A percentile compares a stretch with the other conserved stretches of the same genome.
These are phyloP conservation scores for Vireo altiloquus DNA, from an alignment of 2,113 vertebrate genomes.

Conservation along the genomic window DNA sequence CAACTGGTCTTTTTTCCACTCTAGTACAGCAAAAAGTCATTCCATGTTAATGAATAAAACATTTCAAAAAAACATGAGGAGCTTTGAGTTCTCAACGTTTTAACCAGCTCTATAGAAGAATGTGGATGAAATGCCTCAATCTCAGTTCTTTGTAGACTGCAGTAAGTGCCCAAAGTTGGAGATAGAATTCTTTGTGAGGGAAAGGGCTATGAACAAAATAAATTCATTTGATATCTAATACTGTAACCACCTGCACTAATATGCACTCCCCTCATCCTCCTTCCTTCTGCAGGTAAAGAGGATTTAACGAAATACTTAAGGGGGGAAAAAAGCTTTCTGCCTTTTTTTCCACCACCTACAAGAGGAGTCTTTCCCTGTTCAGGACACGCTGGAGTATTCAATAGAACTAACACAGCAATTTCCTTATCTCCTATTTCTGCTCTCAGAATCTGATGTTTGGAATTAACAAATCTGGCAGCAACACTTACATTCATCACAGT, in stretches of 20 bases:
- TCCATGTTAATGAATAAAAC: background rate
- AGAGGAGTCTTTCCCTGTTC: background rate
- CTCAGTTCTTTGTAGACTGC: fast-evolving
- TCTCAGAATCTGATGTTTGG: background rate
- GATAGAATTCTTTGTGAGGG: background rate
- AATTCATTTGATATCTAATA: background rate
- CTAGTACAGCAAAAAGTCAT: background rate
- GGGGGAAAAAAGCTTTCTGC: background rate
- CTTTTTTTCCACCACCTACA: background rate
- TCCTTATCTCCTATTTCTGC: background rate
- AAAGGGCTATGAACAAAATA: background rate
- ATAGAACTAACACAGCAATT: background rate
- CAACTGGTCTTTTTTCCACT: background rate
- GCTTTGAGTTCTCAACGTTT: background rate
- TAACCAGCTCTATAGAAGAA: background rate
- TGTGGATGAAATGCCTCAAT: background rate
- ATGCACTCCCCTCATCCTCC: background rate
- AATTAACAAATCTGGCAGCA: background rate
- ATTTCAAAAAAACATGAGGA: background rate
- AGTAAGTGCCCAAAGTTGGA: background rate
- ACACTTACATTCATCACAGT: slow-evolving; percentile 96
- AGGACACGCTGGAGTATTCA: background rate
- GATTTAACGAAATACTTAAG: background rate
- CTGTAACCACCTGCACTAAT: background rate
- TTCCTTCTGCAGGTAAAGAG: background rate